Base-by-base conservation (phyloP, 2,113 vertebrate species). In the Oncorhynchus nerka region DNA sequence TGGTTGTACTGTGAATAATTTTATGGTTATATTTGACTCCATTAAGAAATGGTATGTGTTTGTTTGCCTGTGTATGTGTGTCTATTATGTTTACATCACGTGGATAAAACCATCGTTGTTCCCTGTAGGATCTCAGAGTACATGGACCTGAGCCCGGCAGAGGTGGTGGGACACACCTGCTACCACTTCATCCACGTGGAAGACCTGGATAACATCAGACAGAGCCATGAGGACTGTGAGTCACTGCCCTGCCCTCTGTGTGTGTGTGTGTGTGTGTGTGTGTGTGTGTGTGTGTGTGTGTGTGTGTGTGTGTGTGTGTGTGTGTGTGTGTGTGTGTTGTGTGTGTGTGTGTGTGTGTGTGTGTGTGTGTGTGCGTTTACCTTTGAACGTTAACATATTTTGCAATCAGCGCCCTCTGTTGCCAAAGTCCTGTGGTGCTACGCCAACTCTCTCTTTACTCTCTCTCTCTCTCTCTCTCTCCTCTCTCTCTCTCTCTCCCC, bases 101-200 rank as follows among this genome's bases (percentile, higher is more conserved):
- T 39, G 2, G 39, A 12, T 45, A 45, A 45, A 24, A 45, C 39
- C 39, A 45, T 11, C 16, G 55, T 57, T 57, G 13, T 8, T 24
- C n/a, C n/a, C 19, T 75, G 28, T 70, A 97, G 96, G 90, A 95
- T 97, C 88, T 95, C 94, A 0, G 95, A 97, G 83, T 96, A 97
- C 66, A 97, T 97, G 96, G 96, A 97, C 83, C 87, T 96, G 79
- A 94, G 93, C 67, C 93, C 96, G 32, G 93, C 94, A 0, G 96
- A 97, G 83, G 95, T 97, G 13, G 94, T 97, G 71, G 96, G 96
- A 57, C 94, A 95, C 48, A 96, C 94, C 76, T 97, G 96, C 76
- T 97, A 97, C 86, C 94, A 94, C 85, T 97, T 96, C 70, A 91
- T 96, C 72, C 90, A 97, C 0, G 95, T 94, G n/a, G 95, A 97